These are phyloP conservation scores for Cheirogaleus medius DNA, from an alignment of 2,113 vertebrate species.

Conservation along the genomic window DNA sequence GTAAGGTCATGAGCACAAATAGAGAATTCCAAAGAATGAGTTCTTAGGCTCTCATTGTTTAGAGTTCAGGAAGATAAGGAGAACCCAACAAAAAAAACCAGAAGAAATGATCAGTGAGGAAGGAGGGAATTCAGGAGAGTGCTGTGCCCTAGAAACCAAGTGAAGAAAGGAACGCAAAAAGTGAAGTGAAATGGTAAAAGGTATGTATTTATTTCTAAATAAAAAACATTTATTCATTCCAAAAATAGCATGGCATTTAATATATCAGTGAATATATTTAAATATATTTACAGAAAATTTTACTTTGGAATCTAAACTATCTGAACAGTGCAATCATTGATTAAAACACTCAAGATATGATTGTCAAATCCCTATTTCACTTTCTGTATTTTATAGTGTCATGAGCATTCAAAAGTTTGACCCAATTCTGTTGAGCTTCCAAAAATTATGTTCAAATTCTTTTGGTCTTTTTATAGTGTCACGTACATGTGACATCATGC, in stretches of 20 bases:
- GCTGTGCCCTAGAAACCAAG: neutral
- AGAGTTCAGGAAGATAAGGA: neutral
- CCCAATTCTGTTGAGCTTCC: neutral
- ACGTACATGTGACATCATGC: neutral
- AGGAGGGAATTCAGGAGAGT: neutral
- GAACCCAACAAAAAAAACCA: neutral
- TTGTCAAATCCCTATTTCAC: neutral
- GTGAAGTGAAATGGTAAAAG: neutral
- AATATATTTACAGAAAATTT: neutral
- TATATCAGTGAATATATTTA: neutral
- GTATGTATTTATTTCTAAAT: neutral
- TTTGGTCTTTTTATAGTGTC: neutral
- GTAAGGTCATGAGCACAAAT: neutral
- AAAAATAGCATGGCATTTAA: neutral
- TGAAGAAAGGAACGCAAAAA: neutral
- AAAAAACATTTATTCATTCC: neutral
- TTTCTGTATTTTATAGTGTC: neutral
- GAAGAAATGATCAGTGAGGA: neutral
- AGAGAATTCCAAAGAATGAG: neutral
- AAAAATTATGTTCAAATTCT: slow-evolving; percentile 4
- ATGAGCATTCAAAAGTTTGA: neutral
- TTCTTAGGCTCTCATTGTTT: neutral
- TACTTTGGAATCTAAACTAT: neutral
- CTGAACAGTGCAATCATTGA: neutral
- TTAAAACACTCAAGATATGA: neutral